These are phyloP conservation scores for Natator depressus DNA, from an alignment of 2,113 vertebrate genomes.

Conservation along the genomic window DNA sequence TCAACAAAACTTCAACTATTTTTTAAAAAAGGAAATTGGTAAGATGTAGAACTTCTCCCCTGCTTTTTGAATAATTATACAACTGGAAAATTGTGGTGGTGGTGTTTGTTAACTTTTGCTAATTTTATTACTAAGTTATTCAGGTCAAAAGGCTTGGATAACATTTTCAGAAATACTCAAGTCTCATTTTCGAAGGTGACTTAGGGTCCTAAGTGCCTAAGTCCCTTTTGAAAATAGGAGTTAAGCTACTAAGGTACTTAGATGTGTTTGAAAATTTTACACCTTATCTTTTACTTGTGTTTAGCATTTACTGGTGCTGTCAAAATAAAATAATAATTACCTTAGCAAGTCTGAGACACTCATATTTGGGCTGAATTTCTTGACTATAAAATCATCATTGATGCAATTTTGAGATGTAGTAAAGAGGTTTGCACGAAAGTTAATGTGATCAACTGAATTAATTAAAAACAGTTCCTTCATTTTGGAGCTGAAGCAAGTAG, in stretches of 20 bases:
- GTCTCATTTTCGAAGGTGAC: fast-evolving
- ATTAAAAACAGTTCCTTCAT: background rate
- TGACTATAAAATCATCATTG: background rate
- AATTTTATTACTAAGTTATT: background rate
- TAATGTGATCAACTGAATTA: background rate
- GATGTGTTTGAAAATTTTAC: background rate
- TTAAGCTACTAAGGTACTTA: background rate
- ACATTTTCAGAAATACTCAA: fast-evolving
- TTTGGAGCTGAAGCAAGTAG: background rate
- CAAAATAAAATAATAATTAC: background rate
- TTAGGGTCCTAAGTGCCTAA: background rate
- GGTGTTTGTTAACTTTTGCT: no score
- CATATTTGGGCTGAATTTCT: background rate
- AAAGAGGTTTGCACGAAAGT: background rate
- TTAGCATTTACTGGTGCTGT: background rate
- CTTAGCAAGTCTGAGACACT: background rate
- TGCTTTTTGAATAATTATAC: fast-evolving
- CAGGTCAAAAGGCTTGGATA: background rate
- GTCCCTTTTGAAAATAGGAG: background rate
- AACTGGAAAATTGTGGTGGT: background rate
- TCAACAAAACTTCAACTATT: background rate
- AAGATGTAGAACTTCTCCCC: fast-evolving
- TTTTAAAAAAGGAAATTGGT: background rate
- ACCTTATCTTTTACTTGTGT: background rate
- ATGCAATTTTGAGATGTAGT: background rate